Evolutionary conservation across 2,888 invertebrate genomes (phyloP).

Genomic region (Caenorhabditis imperialis): DNA sequence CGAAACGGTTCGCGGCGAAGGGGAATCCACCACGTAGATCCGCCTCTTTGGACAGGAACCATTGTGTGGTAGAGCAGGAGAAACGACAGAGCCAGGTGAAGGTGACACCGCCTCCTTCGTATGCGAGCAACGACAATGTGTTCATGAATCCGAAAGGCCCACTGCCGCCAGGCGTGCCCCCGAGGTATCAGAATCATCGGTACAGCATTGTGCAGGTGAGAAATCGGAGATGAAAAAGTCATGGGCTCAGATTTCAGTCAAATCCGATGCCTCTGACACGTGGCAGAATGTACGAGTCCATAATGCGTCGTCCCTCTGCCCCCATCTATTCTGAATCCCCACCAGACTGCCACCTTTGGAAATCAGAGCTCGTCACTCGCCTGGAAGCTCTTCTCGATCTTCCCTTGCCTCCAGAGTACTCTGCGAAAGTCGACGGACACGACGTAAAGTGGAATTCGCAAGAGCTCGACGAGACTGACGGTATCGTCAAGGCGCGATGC

Average conservation of each 20-base stretch:
- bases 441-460: slow-evolving; percentile 42
- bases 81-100: background rate
- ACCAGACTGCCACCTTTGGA: slow-evolving; percentile 27
- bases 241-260: background rate
- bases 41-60: slow-evolving; percentile 44
- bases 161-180: background rate
- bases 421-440: slow-evolving; percentile 21
- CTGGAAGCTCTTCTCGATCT: slow-evolving; percentile 2
- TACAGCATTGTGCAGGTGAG: slow-evolving; percentile 10
- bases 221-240: no score
- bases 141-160: slow-evolving; percentile 39
- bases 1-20: slow-evolving; percentile 27
- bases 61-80: slow-evolving; percentile 21
- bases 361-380: slow-evolving; percentile 13
- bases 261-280: slow-evolving; percentile 10
- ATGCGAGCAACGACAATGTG: slow-evolving; percentile 9
- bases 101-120: slow-evolving; percentile 6
- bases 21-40: slow-evolving; percentile 29
- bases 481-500: slow-evolving; percentile 24
- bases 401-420: slow-evolving; percentile 26
- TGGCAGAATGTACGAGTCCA: slow-evolving; percentile 48
- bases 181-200: slow-evolving; percentile 13
- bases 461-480: slow-evolving; percentile 30
- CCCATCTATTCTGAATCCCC: slow-evolving; percentile 1
- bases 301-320: slow-evolving; percentile 26